Evolutionary conservation across 2,797 vertebrate genomes (phyloP).

Genomic region (Avahi laniger): DNA sequence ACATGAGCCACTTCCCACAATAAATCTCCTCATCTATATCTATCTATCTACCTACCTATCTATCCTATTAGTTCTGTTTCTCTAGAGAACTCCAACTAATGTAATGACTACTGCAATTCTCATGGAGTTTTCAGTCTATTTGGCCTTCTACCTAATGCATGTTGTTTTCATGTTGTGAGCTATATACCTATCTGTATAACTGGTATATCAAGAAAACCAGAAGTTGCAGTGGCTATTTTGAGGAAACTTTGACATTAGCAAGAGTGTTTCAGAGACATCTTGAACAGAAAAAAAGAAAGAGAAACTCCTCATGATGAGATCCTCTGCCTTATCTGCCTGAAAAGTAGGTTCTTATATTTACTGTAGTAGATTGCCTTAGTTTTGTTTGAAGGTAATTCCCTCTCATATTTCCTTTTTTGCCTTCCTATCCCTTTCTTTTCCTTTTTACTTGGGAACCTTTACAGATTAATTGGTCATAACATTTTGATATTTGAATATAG

Average conservation of each 20-base stretch:
- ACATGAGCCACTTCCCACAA: background rate
- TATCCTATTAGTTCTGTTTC: background rate
- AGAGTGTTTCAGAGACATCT: background rate
- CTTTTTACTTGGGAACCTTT: background rate
- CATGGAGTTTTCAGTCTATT: background rate
- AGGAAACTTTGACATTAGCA: background rate
- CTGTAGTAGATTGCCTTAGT: background rate
- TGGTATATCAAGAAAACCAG: background rate
- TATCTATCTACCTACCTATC: background rate
- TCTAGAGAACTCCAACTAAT: background rate
- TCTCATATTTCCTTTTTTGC: background rate
- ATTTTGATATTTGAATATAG: background rate
- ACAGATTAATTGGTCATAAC: background rate
- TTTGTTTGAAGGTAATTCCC: background rate
- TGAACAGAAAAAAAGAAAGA: background rate
- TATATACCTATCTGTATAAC: background rate
- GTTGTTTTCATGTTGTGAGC: background rate
- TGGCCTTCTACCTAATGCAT: background rate
- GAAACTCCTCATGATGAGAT: background rate
- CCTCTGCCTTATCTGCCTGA: background rate
- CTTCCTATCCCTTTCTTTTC: background rate
- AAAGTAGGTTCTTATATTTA: background rate
- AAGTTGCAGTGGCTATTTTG: background rate
- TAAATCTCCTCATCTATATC: background rate
- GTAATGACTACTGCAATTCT: background rate